phyloP scores from a whole-genome alignment of 2,797 vertebrate genomes.

The Geotrypetes seraphini region DNA sequence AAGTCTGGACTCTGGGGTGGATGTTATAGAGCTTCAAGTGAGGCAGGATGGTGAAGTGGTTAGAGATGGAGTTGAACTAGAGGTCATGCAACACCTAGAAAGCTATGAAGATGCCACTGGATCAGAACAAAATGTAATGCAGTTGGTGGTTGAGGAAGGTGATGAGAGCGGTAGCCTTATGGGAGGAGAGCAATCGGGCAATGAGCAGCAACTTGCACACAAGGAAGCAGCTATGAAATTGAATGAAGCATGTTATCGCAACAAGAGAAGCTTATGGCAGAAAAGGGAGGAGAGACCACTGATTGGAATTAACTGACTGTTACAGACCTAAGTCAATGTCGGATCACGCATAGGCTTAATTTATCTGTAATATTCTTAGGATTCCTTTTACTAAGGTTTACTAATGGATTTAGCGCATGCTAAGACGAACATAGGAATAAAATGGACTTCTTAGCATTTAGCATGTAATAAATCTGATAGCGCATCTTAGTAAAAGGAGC shows the following conservation, averaged over 20 bases:
- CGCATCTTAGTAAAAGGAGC: no score
- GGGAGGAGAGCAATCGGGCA: background rate
- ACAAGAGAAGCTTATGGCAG: conserved; percentile 4
- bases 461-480: no score
- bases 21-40: background rate
- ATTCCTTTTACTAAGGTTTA: no score
- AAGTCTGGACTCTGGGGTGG: conserved; percentile 17
- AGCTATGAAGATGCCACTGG: background rate
- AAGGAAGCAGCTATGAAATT: conserved; percentile 8
- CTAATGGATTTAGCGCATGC: no score
- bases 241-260: background rate
- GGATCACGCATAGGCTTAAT: no score
- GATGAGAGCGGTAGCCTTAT: background rate
- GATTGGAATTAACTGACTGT: conserved; percentile 6
- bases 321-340: no score
- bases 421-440: no score
- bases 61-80: background rate
- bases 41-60: background rate
- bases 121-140: background rate
- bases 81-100: background rate
- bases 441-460: no score
- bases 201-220: background rate
- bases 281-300: conserved; percentile 11
- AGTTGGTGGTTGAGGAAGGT: background rate
- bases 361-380: no score